Evolutionary conservation across 2,888 invertebrate species (phyloP).

Genomic region (Entomobrya proxima): DNA sequence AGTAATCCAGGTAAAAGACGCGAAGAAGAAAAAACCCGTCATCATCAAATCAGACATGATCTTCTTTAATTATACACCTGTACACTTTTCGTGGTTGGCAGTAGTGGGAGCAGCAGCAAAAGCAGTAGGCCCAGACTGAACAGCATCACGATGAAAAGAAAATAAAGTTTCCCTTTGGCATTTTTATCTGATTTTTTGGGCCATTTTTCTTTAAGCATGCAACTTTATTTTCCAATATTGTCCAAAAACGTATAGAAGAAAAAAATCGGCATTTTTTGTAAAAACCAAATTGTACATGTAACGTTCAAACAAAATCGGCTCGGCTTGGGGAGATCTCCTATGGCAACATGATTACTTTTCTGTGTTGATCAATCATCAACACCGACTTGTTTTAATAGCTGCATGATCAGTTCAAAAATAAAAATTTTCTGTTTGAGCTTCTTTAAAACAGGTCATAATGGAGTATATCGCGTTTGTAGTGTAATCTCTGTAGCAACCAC

Average conservation of each 20-base stretch:
- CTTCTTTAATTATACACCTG: conserved; percentile 62
- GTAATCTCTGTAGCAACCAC: too few relatives aligned
- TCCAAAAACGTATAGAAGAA: not conserved
- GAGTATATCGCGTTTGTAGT: too few relatives aligned
- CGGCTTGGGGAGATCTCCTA: too few relatives aligned
- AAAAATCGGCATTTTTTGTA: too few relatives aligned
- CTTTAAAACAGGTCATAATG: too few relatives aligned
- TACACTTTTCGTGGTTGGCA: conserved; percentile 9
- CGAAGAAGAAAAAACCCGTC: too few relatives aligned
- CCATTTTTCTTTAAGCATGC: conserved; percentile 19
- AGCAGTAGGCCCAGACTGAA: not conserved
- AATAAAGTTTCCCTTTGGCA: not conserved
- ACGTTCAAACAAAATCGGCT: not conserved
- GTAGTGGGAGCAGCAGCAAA: not conserved
- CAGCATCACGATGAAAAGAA: not conserved
- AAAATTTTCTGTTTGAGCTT: too few relatives aligned
- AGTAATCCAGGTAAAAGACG: too few relatives aligned
- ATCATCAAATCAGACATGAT: conserved; percentile 66
- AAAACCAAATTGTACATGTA: not conserved
- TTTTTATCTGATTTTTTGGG: not conserved
- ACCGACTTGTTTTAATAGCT: too few relatives aligned
- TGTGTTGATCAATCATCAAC: too few relatives aligned
- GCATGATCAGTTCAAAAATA: too few relatives aligned
- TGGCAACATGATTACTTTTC: too few relatives aligned
- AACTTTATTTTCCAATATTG: conserved; percentile 17